A percentile compares a stretch with the other conserved stretches of the same genome.
These are phyloP conservation scores for Dendronephthya gigantea DNA, from an alignment of 64 coral and sea anemone genomes.

Conservation along the genomic window DNA sequence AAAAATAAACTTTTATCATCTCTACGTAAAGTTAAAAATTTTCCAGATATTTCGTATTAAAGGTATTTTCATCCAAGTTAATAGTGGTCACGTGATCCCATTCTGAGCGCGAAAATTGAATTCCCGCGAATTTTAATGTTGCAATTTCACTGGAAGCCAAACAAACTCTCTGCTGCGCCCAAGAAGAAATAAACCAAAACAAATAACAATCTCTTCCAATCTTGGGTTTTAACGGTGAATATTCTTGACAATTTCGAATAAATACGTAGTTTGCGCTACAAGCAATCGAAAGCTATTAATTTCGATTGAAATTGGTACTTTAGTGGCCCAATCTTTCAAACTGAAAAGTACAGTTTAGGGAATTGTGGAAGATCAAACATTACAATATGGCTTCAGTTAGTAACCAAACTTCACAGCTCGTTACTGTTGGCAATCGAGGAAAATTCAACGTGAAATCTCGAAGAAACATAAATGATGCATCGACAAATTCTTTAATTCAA, in stretches of 20 bases:
- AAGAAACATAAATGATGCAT: not conserved
- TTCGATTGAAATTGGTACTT: not conserved
- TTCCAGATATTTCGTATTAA: no score
- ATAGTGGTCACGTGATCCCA: not conserved
- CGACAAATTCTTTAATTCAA: not conserved
- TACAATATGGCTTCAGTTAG: not conserved
- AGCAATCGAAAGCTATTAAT: not conserved
- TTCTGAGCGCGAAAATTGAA: not conserved
- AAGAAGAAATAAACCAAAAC: not conserved
- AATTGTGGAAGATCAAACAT: not conserved
- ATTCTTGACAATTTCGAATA: not conserved
- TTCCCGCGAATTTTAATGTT: slow-evolving; percentile 22
- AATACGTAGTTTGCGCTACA: not conserved
- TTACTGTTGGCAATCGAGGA: not conserved
- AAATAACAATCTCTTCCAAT: not conserved
- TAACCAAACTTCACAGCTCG: not conserved
- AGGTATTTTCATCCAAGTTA: no score
- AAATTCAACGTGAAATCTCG: no score
- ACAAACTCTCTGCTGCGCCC: not conserved
- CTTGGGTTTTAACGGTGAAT: not conserved
- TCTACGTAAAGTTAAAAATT: no score
- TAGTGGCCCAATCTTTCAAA: not conserved
- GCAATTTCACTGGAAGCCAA: not conserved
- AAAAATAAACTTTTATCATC: no score
- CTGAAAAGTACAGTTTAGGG: not conserved